These are phyloP conservation scores for Glaucidium brasilianum DNA, from an alignment of 2,113 vertebrate species.

Conservation along the genomic window DNA sequence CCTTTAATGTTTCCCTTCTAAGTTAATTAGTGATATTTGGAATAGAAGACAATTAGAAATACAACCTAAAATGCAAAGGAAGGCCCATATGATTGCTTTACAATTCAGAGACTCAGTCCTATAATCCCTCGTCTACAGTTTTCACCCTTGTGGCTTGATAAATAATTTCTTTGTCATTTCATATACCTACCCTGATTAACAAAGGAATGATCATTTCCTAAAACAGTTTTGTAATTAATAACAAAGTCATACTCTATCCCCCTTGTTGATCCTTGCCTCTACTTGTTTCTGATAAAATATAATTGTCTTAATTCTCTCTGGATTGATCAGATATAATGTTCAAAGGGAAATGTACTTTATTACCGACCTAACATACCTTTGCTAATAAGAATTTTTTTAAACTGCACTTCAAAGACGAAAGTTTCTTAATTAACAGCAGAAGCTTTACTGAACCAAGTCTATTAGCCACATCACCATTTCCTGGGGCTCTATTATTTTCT, in stretches of 20 bases:
- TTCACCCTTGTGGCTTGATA: constrained; percentile 38
- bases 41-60: background rate
- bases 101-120: background rate
- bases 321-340: constrained; percentile 68
- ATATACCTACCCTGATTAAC: constrained; percentile 51
- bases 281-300: constrained; percentile 70
- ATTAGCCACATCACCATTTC: constrained; percentile 66
- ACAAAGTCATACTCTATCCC: constrained; percentile 16
- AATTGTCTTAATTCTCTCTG: constrained; percentile 71
- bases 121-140: background rate
- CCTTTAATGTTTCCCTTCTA: constrained; percentile 4
- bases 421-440: constrained; percentile 79
- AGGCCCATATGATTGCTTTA: background rate
- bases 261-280: constrained; percentile 58
- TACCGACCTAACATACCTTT: constrained; percentile 68
- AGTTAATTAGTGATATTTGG: constrained; percentile 18
- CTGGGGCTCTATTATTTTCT: constrained; percentile 61
- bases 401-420: constrained; percentile 72
- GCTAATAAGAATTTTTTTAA: constrained; percentile 64
- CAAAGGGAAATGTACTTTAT: constrained; percentile 68
- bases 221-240: constrained; percentile 67
- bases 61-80: background rate
- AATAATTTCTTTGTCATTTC: constrained; percentile 54
- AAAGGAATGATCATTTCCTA: constrained; percentile 66
- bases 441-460: constrained; percentile 69